A percentile compares a stretch with the other conserved stretches of the same genome.
Conservation (phyloP, 2,888 invertebrate genomes). For the Eucera pruinosa region DNA sequence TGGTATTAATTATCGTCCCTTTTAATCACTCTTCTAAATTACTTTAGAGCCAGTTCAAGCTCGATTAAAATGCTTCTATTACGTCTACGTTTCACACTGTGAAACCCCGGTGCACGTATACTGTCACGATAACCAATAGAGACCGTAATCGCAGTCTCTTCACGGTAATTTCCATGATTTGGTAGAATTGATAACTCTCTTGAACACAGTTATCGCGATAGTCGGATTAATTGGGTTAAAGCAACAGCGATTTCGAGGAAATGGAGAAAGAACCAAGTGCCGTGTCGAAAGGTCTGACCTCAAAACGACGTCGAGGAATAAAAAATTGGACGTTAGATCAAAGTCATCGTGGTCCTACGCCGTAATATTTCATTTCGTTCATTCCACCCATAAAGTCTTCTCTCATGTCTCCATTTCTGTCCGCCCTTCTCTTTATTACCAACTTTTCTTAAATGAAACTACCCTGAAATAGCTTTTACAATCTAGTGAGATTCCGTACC, state of each 20-base stretch:
- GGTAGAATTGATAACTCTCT: not conserved
- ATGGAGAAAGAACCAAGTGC: not conserved
- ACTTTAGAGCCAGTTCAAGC: too few species aligned
- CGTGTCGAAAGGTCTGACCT: conserved; percentile 5
- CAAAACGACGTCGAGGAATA: conserved; percentile 15
- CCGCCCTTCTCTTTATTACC: conserved; percentile 18
- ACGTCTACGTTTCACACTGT: too few species aligned
- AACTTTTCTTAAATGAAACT: conserved; percentile 14
- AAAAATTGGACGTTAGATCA: conserved; percentile 42
- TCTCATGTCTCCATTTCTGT: not conserved
- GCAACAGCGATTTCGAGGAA: not conserved
- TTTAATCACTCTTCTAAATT: too few species aligned
- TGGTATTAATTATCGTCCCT: too few species aligned
- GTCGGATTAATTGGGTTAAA: conserved; percentile 15
- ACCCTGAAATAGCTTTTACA: not conserved
- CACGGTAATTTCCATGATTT: not conserved
- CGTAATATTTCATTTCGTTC: conserved; percentile 35
- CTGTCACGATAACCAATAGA: not conserved
- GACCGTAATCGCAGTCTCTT: not conserved
- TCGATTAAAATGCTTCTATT: too few species aligned
- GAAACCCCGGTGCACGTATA: too few species aligned
- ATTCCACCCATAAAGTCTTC: not conserved
- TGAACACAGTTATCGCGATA: not conserved
- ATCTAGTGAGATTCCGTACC: too few species aligned
- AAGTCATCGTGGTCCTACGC: conserved; percentile 37